Base-by-base conservation (phyloP, 2,888 invertebrate species). In the Diarsia mendica region DNA sequence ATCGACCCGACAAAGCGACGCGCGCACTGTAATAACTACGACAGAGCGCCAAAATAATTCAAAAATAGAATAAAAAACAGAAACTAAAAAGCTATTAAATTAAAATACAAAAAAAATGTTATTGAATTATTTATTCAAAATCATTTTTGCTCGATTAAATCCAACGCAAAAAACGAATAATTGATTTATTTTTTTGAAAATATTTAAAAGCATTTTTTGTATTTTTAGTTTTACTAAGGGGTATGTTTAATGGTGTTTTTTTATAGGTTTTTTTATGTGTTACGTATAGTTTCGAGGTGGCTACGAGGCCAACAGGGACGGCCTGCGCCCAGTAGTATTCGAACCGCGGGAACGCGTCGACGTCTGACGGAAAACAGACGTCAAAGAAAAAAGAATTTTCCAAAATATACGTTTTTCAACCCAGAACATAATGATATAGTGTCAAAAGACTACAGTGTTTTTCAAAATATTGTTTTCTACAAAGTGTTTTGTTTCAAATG, bases 1-100 rank as follows among this genome's bases (percentile, higher is more conserved):
- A 96, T 96, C 95, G 96, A 96, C 95, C 87, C 95, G 90, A 79
- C 77, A 80, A 80, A 87, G 85, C 95, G 96, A 95, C 96, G 96
- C 96, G 96, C 96, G 96, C 96, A 95, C 89, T 90, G 91, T 82
- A 92, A 91, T 88, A 87, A 89, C 90, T 87, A 92, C 91, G 87
- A 90, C 86, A 77, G 72, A 85, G 75, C 75, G 82, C 87, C 83
- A 90, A 90, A 90, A 90, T 80, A 83, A 79, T 75, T 78, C 75
- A 88, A 90, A 86, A 72, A 79, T 80, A 72, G 68, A 63, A 61
- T 67, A 33, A 53, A 80, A 81, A 84, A 72, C 75, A 55, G 77
- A 18, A 80, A 71, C 3, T n/a, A 49, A 46, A 68, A 10, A n/a
- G 6, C 20, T 20, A 58, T 53, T 51, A 51, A 39, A 75, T 72